phyloP scores from a whole-genome alignment of 2,888 invertebrate genomes.

The Pristionchus fissidentatus region DNA sequence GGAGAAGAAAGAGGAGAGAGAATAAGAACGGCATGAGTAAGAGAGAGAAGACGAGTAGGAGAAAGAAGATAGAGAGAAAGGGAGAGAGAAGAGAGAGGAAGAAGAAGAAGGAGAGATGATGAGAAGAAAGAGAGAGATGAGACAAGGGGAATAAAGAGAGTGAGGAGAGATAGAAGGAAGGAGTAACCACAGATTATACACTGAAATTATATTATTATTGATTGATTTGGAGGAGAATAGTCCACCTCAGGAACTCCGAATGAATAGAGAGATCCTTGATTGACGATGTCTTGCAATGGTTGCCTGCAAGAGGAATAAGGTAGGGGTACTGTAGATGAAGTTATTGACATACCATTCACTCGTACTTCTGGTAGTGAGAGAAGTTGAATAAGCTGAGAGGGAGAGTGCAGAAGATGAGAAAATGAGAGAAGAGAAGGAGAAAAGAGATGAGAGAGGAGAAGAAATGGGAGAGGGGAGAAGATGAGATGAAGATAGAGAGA shows the following conservation, averaged over 20 bases:
- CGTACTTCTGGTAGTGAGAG: constrained; percentile 36
- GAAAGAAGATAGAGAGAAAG: constrained; percentile 24
- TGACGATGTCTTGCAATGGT: neutral
- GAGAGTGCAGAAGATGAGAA: constrained; percentile 35
- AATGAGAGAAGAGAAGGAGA: constrained; percentile 29
- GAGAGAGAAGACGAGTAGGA: constrained; percentile 27
- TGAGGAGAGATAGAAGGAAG: neutral
- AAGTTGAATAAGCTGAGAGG: constrained; percentile 40
- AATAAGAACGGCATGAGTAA: constrained; percentile 17
- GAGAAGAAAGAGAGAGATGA: neutral
- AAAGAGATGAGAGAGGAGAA: constrained; percentile 22
- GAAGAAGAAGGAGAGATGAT: constrained; percentile 27
- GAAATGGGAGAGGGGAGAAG: constrained; percentile 24
- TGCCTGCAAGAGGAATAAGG: constrained; percentile 4
- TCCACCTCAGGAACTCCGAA: constrained; percentile 35
- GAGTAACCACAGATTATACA: constrained; percentile 21
- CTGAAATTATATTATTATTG: neutral
- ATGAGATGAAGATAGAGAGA: neutral
- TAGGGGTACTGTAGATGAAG: no score
- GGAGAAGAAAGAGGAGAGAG: constrained; percentile 24
- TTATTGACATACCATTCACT: constrained; percentile 17
- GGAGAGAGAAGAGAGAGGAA: constrained; percentile 32
- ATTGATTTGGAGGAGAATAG: neutral
- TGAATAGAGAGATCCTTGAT: constrained; percentile 38
- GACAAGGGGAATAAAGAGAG: constrained; percentile 18